Evolutionary conservation across 2,888 invertebrate genomes (phyloP).

Genomic region (Meandrusa payeni): DNA sequence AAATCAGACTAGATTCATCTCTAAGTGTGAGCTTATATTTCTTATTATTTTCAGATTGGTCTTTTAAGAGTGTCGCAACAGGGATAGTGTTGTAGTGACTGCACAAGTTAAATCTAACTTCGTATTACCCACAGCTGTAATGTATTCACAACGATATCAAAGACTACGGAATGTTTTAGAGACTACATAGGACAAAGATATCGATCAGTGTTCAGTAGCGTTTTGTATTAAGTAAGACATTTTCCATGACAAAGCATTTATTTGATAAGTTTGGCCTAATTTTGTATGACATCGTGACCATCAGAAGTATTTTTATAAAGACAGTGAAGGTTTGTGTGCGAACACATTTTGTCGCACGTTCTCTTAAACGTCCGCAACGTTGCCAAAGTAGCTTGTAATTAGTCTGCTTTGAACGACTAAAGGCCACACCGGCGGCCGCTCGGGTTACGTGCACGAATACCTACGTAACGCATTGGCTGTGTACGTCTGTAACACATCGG

Average conservation of each 20-base stretch:
- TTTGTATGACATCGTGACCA: conserved; percentile 46
- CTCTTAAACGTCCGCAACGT: conserved; percentile 68
- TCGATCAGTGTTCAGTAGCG: conserved; percentile 46
- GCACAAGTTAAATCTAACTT: conserved; percentile 12
- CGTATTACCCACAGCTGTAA: conserved; percentile 29
- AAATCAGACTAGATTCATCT: no score
- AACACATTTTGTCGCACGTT: conserved; percentile 14
- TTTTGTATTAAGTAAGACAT: conserved; percentile 56
- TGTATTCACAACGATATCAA: conserved; percentile 68
- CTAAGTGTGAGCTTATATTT: no score
- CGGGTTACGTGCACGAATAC: no score
- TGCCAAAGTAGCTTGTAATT: conserved; percentile 76
- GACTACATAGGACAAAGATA: conserved; percentile 28
- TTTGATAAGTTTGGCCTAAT: conserved; percentile 71
- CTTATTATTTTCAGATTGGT: conserved; percentile 73
- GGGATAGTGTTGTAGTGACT: conserved; percentile 64
- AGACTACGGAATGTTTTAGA: conserved; percentile 50
- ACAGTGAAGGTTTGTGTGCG: conserved; percentile 2
- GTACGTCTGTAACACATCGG: no score
- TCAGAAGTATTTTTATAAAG: conserved; percentile 39
- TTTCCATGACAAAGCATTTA: conserved; percentile 76
- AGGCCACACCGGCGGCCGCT: no score
- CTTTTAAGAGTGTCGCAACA: conserved; percentile 76
- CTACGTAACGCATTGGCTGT: no score
- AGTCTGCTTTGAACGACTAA: conserved; percentile 46